These are phyloP conservation scores for Graphium colonna DNA, from an alignment of 2,888 invertebrate species.

Conservation along the genomic window DNA sequence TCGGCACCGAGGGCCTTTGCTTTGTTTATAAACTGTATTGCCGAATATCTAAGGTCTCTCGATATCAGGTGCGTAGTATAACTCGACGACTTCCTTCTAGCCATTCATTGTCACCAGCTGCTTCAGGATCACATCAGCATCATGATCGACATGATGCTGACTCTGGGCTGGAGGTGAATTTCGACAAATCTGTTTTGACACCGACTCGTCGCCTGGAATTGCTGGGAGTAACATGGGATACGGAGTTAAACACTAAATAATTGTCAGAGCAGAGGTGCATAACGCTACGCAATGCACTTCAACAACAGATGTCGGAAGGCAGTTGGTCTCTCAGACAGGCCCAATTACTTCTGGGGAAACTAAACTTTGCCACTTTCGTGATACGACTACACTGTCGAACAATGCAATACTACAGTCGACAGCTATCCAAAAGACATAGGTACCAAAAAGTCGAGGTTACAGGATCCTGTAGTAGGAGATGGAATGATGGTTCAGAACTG, in stretches of 20 bases:
- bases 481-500: constrained; percentile 25
- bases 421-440: constrained; percentile 13
- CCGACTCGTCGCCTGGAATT: too few relatives aligned
- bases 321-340: constrained; percentile 28
- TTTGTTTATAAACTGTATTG: too few relatives aligned
- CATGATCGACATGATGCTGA: too few relatives aligned
- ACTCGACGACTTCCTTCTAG: too few relatives aligned
- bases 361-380: constrained; percentile 30
- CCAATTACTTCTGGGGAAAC: constrained; percentile 29
- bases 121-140: too few relatives aligned
- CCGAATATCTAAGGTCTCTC: too few relatives aligned
- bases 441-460: constrained; percentile 9
- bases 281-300: constrained; percentile 26
- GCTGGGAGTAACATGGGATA: constrained; percentile 31
- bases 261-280: constrained; percentile 26
- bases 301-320: not conserved
- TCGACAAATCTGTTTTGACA: too few relatives aligned
- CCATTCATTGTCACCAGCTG: too few relatives aligned
- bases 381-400: constrained; percentile 26
- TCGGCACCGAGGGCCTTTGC: constrained; percentile 26
- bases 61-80: too few relatives aligned
- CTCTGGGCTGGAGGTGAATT: too few relatives aligned
- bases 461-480: constrained; percentile 22
- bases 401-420: constrained; percentile 24
- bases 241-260: constrained; percentile 26